A percentile compares a stretch with the other conserved stretches of the same genome.
Evolutionary conservation across 2,888 invertebrate species (phyloP).

Genomic region (Chalcosyrphus nemorum): DNA sequence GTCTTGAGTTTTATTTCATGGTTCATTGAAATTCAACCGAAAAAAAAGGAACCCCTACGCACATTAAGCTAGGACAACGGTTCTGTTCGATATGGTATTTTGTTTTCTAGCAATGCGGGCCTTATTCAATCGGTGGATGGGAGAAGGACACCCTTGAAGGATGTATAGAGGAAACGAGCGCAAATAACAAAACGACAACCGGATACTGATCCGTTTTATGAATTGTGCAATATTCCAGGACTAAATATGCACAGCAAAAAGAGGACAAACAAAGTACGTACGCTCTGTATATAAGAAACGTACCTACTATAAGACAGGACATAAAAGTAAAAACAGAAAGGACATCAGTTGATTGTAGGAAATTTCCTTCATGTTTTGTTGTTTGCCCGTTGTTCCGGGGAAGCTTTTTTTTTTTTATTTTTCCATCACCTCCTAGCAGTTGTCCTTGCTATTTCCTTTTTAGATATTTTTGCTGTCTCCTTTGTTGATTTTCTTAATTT

Average conservation of each 20-base stretch:
- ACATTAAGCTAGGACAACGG: conserved; percentile 51
- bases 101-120: background rate
- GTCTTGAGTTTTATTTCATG: conserved; percentile 69
- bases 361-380: conserved; percentile 49
- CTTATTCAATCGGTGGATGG: background rate
- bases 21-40: conserved; percentile 62
- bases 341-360: conserved; percentile 70
- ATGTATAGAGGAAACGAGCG: conserved; percentile 50
- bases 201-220: conserved; percentile 69
- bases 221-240: conserved; percentile 59
- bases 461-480: conserved; percentile 33
- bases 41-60: conserved; percentile 38
- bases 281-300: conserved; percentile 27
- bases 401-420: conserved; percentile 4
- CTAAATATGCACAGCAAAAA: conserved; percentile 67
- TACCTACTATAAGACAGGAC: conserved; percentile 41
- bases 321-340: conserved; percentile 57
- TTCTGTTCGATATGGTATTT: conserved; percentile 19
- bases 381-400: conserved; percentile 57
- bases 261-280: conserved; percentile 31
- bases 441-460: conserved; percentile 30
- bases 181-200: conserved; percentile 59
- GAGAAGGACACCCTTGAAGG: conserved; percentile 7
- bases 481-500: conserved; percentile 72
- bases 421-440: background rate